Evolutionary conservation across 2,113 vertebrate genomes (phyloP).

Genomic region (Nannobrachium achirus): DNA sequence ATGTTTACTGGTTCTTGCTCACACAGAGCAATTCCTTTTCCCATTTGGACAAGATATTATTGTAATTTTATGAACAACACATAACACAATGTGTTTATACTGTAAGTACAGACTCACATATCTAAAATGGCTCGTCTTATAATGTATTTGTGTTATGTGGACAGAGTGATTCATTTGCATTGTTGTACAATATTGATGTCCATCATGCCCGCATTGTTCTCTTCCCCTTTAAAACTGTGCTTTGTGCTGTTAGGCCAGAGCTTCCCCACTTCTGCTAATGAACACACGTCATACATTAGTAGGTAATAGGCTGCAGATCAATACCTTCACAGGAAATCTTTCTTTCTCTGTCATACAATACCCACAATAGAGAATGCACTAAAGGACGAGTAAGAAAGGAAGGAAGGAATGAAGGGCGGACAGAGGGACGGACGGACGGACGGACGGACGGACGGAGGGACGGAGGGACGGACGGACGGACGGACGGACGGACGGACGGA

Average conservation of each 20-base stretch:
- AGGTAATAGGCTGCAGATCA: constrained; percentile 54
- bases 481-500: constrained; percentile 22
- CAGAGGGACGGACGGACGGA: background rate
- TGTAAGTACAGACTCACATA: too few species aligned
- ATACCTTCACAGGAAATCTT: constrained; percentile 62
- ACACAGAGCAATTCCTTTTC: constrained; percentile 10
- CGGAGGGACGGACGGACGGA: constrained; percentile 42
- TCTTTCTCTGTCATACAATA: constrained; percentile 15
- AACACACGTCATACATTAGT: constrained; percentile 52
- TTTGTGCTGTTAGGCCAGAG: constrained; percentile 37
- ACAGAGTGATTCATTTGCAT: background rate
- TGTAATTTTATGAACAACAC: background rate
- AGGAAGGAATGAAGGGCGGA: background rate
- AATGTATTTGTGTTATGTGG: background rate
- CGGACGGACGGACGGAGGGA: constrained; percentile 19
- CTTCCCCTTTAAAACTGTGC: constrained; percentile 7
- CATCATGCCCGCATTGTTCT: constrained; percentile 27
- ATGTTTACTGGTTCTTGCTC: constrained; percentile 18
- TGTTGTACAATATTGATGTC: constrained; percentile 31
- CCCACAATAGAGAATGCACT: constrained; percentile 7
- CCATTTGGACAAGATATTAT: background rate
- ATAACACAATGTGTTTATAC: background rate
- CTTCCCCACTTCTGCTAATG: constrained; percentile 58
- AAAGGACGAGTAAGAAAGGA: background rate
- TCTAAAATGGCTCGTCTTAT: background rate